These are phyloP conservation scores for Drosophila subpulchrella DNA, from an alignment of 1,140 invertebrate species.

Conservation along the genomic window DNA sequence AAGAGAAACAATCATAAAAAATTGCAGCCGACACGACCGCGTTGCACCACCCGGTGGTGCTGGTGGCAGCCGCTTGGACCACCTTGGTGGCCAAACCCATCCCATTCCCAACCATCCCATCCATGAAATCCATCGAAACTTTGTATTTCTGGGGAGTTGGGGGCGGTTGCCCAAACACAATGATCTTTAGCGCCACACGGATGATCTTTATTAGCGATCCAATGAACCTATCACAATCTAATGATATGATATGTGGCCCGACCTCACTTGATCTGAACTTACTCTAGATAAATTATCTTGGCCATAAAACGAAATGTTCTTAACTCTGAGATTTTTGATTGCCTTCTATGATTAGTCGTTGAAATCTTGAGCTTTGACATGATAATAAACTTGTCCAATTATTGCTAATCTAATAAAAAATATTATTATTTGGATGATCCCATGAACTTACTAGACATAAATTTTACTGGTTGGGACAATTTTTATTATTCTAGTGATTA, in stretches of 20 bases:
- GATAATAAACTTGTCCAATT: not conserved
- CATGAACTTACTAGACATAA: no score
- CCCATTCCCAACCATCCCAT: not conserved
- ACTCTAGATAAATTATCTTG: conserved; percentile 19
- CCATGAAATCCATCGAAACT: conserved; percentile 4
- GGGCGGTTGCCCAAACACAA: not conserved
- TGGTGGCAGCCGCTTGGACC: conserved; percentile 60
- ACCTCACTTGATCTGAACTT: conserved; percentile 9
- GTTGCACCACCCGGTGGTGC: conserved; percentile 69
- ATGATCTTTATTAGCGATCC: conserved; percentile 16
- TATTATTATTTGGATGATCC: no score
- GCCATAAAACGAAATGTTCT: not conserved
- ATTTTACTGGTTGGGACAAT: no score
- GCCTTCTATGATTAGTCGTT: not conserved
- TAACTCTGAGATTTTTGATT: not conserved
- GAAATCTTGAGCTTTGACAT: not conserved
- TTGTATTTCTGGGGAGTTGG: not conserved
- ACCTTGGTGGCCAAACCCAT: conserved; percentile 59
- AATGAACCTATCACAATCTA: conserved; percentile 5
- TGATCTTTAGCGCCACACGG: conserved; percentile 6
- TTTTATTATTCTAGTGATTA: no score
- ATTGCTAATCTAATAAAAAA: not conserved
- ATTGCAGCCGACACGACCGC: conserved; percentile 75
- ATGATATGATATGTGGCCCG: conserved; percentile 1
- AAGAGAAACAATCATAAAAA: conserved; percentile 73